These are phyloP conservation scores for Anthophora plumipes DNA, from an alignment of 2,888 invertebrate species.

Conservation along the genomic window DNA sequence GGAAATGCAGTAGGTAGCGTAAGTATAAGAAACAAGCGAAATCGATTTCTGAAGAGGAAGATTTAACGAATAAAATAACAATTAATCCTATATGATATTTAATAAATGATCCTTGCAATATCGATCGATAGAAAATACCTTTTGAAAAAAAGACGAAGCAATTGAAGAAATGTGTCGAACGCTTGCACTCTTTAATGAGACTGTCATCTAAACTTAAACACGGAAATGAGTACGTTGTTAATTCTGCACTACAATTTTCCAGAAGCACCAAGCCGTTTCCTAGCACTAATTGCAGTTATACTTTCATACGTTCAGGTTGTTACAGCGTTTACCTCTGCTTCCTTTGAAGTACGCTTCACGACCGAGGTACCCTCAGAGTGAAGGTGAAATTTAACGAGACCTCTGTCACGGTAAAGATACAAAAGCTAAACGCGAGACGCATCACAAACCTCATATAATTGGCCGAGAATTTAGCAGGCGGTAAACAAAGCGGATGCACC, in stretches of 20 bases:
- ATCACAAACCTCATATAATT: constrained; percentile 80
- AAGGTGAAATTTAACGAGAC: constrained; percentile 67
- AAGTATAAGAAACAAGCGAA: too few species aligned
- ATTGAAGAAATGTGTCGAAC: constrained; percentile 16
- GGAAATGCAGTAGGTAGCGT: too few species aligned
- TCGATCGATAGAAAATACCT: too few species aligned
- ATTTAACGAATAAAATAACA: too few species aligned
- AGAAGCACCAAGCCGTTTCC: constrained; percentile 45
- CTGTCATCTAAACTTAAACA: constrained; percentile 35
- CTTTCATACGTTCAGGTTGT: constrained; percentile 58
- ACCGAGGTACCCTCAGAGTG: constrained; percentile 51
- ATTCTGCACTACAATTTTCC: constrained; percentile 54
- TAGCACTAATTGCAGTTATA: constrained; percentile 61
- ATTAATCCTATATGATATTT: too few species aligned
- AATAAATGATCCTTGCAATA: too few species aligned
- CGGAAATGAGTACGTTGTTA: constrained; percentile 49
- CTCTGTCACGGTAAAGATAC: constrained; percentile 59
- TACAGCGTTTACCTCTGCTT: constrained; percentile 57
- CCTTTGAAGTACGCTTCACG: constrained; percentile 58
- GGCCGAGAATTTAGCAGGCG: constrained; percentile 77
- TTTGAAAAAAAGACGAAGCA: background rate
- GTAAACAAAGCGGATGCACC: constrained; percentile 77
- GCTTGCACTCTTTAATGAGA: constrained; percentile 31
- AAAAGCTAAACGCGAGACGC: constrained; percentile 66
- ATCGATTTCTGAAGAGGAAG: too few species aligned